Base-by-base conservation (phyloP, 2,888 invertebrate genomes). In the Tribolium freemani region DNA sequence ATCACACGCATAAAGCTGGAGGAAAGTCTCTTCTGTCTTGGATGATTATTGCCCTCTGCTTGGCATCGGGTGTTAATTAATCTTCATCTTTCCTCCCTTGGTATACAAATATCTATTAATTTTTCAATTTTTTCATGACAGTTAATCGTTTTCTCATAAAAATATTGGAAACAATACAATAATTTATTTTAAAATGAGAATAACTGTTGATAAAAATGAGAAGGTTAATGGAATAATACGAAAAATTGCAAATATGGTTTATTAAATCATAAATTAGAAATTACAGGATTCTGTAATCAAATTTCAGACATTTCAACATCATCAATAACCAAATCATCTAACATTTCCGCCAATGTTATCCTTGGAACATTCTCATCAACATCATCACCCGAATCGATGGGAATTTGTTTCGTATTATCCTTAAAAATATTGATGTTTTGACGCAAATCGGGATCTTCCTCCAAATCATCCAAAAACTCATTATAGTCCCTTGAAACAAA, bases 381-480 rank as follows among this genome's bases (percentile, higher is more conserved):
- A 57, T 90, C 89, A 74, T 89, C 89, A 76, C 87, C 86, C 0
- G 88, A 86, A 83, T 93, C 92, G 0, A 90, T 88, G 31, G 90
- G 88, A 69, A 90, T 87, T 74, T 81, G 84, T 81, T 87, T 90
- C 61, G 83, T 87, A 1, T 83, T 84, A 81, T 92, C 91, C 80
- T 92, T 92, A 87, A 96, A 99, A 75, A 99, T 98, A 85, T 98
- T 98, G 58, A 99, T 91, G 84, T 97, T 94, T 84, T 96, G 94
- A 68, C 99, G 90, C 82, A 96, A 90, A 9, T 92, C 91, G 2
- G 93, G 93, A 87, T 99, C 98, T 86, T 99, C 99, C 86, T 99
- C 99, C 76, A 99, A 88, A 84, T 99, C 99, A 80, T 99, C 97
- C 87, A 99, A 88, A 88, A 99, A 99, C 79, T 98, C 98, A 80